phyloP scores from a whole-genome alignment of 92 coral and sea anemone species.

The Phenganax stokvisi region DNA sequence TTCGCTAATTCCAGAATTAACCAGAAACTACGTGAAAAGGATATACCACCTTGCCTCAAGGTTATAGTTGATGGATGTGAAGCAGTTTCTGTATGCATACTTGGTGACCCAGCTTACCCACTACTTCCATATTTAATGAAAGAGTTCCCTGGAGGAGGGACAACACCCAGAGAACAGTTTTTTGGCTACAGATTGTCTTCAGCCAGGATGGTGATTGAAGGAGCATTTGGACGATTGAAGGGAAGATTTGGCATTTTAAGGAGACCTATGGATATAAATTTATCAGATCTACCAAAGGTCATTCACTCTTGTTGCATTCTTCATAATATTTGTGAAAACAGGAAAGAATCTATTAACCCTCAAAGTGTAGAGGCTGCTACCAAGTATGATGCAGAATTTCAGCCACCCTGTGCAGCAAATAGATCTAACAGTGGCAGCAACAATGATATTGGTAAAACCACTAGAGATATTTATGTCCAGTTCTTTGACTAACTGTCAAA shows the following conservation, averaged over 20 bases:
- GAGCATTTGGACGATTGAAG: conserved; percentile 10
- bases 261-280: neutral
- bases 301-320: no score
- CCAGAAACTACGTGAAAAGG: neutral
- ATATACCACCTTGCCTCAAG: neutral
- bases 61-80: neutral
- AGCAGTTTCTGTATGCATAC: neutral
- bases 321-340: neutral
- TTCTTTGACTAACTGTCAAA: neutral
- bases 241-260: neutral
- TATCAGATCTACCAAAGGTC: neutral
- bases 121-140: conserved; percentile 6
- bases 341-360: neutral
- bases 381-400: neutral
- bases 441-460: neutral
- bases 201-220: conserved; percentile 1
- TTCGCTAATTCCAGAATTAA: neutral
- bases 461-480: neutral
- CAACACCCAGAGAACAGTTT: no score
- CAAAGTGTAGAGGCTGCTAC: neutral
- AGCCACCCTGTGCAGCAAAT: neutral
- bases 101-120: conserved; percentile 9
- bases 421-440: neutral
- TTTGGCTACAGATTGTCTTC: no score
- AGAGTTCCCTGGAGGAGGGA: neutral